Evolutionary conservation across 2,113 vertebrate species (phyloP).

Genomic region (Dryoscopus gambensis): DNA sequence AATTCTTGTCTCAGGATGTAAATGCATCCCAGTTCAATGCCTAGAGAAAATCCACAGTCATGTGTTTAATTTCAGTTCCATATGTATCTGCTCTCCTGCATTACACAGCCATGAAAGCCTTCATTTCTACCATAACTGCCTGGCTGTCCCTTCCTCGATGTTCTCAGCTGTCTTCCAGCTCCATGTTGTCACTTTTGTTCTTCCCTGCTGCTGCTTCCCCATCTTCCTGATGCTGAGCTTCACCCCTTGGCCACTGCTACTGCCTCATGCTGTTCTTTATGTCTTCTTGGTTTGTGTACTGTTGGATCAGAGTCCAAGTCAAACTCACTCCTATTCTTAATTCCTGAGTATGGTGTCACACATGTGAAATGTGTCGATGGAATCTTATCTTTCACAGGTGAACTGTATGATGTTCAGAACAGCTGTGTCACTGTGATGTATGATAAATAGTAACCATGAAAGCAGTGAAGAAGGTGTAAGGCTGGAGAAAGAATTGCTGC

Average conservation of each 20-base stretch:
- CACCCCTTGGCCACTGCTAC: neutral
- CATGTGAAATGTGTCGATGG: neutral
- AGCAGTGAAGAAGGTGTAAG: neutral
- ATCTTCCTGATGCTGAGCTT: neutral
- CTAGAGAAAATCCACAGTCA: neutral
- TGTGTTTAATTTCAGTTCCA: neutral
- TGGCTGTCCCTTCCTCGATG: neutral
- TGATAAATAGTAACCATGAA: neutral
- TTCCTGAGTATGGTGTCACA: neutral
- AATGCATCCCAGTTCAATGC: neutral
- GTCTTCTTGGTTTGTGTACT: neutral
- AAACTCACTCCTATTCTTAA: neutral
- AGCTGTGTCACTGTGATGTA: neutral
- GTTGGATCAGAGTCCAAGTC: neutral
- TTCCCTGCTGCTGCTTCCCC: neutral
- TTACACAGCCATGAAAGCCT: neutral
- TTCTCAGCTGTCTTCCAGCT: neutral
- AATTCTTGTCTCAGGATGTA: neutral
- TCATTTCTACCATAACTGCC: neutral
- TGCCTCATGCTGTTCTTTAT: neutral
- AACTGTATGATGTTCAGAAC: slow-evolving; percentile 4
- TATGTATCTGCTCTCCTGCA: neutral
- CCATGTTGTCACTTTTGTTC: neutral
- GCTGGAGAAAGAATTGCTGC: neutral
- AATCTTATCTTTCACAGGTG: slow-evolving; percentile 5